Evolutionary conservation across 2,888 invertebrate species (phyloP).

Genomic region (Microctonus brassicae): DNA sequence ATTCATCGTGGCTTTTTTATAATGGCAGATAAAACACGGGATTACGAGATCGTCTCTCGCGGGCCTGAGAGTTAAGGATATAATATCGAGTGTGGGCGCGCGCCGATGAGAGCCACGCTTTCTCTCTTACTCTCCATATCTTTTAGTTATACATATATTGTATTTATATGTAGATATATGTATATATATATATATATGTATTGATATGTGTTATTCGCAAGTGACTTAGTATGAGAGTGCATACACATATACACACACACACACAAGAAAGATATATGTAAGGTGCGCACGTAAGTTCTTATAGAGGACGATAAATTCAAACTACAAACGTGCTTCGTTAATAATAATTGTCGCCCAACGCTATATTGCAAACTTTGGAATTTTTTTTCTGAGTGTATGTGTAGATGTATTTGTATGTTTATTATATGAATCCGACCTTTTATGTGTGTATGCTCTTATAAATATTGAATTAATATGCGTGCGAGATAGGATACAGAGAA

Average conservation of each 20-base stretch:
- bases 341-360: slow-evolving; percentile 34
- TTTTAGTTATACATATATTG: slow-evolving; percentile 7
- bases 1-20: slow-evolving; percentile 23
- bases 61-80: slow-evolving; percentile 20
- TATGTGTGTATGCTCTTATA: neutral
- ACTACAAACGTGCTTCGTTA: slow-evolving; percentile 30
- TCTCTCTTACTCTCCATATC: slow-evolving; percentile 20
- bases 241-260: no score
- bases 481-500: no score
- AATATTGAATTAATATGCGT: slow-evolving; percentile 12
- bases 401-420: no score
- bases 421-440: slow-evolving; percentile 5
- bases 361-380: slow-evolving; percentile 9
- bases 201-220: slow-evolving; percentile 22
- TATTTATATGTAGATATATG: no score
- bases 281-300: slow-evolving; percentile 21
- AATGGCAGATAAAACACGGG: slow-evolving; percentile 33
- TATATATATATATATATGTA: slow-evolving; percentile 7
- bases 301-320: slow-evolving; percentile 29
- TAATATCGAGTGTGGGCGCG: slow-evolving; percentile 36
- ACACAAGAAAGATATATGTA: slow-evolving; percentile 28
- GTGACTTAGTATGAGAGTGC: slow-evolving; percentile 8
- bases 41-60: slow-evolving; percentile 32
- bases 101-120: slow-evolving; percentile 29
- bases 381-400: slow-evolving; percentile 26